Conservation (phyloP, 2,113 vertebrate species). For the Protomyctophum bolini region DNA sequence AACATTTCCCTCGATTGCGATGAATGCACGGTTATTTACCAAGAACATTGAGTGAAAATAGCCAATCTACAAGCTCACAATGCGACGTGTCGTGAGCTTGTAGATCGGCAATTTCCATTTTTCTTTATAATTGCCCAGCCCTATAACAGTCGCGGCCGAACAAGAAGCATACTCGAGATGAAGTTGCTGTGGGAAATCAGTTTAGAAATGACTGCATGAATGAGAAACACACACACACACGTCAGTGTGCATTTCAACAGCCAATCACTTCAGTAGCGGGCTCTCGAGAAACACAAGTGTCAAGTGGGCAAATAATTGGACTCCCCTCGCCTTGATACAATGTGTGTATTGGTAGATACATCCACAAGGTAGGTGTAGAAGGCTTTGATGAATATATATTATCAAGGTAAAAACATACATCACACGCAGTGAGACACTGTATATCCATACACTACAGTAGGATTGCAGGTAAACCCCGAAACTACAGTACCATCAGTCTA, state of each 20-base stretch:
- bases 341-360: constrained; percentile 46
- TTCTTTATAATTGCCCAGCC: too few relatives aligned
- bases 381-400: constrained; percentile 54
- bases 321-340: constrained; percentile 55
- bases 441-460: too few relatives aligned
- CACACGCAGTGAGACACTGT: neutral
- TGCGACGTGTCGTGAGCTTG: too few relatives aligned
- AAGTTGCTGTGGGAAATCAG: constrained; percentile 67
- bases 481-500: too few relatives aligned
- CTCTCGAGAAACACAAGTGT: constrained; percentile 71
- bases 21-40: neutral
- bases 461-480: too few relatives aligned
- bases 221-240: constrained; percentile 54
- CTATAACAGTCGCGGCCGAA: constrained; percentile 38
- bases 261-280: constrained; percentile 78
- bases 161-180: constrained; percentile 70
- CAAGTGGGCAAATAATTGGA: constrained; percentile 74
- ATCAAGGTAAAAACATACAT: constrained; percentile 13
- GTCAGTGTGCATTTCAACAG: constrained; percentile 73
- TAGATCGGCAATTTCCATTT: too few relatives aligned
- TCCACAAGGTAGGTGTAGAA: neutral
- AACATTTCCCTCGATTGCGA: too few relatives aligned
- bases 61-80: too few relatives aligned
- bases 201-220: constrained; percentile 73
- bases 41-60: neutral